phyloP scores from a whole-genome alignment of 2,113 vertebrate species.

The Stegastes partitus region DNA sequence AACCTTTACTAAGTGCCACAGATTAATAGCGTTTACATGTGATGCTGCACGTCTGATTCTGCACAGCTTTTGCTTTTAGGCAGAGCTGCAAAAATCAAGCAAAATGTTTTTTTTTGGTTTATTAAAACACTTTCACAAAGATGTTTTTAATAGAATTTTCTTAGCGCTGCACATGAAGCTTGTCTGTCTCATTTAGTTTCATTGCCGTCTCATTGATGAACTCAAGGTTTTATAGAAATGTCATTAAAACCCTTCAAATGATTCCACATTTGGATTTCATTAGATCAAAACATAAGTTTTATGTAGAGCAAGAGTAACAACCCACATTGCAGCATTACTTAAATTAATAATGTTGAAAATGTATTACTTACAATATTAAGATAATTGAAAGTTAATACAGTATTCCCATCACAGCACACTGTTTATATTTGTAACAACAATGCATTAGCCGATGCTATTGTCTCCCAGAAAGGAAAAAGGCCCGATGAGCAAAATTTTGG shows the following conservation, averaged over 20 bases:
- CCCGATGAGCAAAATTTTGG: constrained; percentile 56
- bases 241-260: background rate
- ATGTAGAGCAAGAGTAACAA: background rate
- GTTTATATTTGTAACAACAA: background rate
- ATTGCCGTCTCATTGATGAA: background rate
- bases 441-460: constrained; percentile 2
- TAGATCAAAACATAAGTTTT: background rate
- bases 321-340: background rate
- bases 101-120: background rate
- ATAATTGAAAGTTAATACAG: too few species aligned
- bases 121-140: background rate
- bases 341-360: background rate
- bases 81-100: background rate
- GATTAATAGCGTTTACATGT: background rate
- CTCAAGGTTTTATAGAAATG: background rate
- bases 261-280: background rate
- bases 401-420: too few species aligned
- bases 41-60: constrained; percentile 3
- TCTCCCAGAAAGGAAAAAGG: constrained; percentile 20
- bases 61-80: constrained; percentile 4
- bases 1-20: constrained; percentile 48
- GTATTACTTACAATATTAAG: too few species aligned
- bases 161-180: too few species aligned
- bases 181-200: background rate
- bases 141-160: background rate